phyloP scores from a whole-genome alignment of 2,888 invertebrate genomes.

The Trissolcus brochymenae region DNA sequence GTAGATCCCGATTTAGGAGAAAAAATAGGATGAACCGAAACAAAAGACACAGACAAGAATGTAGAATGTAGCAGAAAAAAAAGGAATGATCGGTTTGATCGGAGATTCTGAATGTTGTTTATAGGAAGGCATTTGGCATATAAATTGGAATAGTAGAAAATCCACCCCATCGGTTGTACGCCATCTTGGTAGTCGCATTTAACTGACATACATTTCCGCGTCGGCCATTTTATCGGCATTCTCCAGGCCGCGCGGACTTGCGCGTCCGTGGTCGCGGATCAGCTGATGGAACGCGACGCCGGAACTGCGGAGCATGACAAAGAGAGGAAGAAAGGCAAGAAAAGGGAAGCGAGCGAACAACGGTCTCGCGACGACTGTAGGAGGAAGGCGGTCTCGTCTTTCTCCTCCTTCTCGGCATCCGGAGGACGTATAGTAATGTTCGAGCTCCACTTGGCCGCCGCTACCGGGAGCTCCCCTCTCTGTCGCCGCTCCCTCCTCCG shows the following conservation, averaged over 20 bases:
- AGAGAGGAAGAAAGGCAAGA: slow-evolving; percentile 45
- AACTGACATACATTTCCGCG: slow-evolving; percentile 63
- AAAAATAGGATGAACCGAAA: no score
- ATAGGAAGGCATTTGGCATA: not conserved
- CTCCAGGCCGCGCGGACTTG: slow-evolving; percentile 49
- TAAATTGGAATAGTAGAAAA: not conserved
- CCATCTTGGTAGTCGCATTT: slow-evolving; percentile 39
- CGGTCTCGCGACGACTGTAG: slow-evolving; percentile 58
- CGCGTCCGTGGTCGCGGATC: slow-evolving; percentile 47
- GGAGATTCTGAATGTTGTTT: not conserved
- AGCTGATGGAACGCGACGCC: slow-evolving; percentile 53
- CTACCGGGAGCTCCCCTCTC: slow-evolving; percentile 65
- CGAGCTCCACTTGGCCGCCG: slow-evolving; percentile 65
- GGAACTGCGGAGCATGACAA: slow-evolving; percentile 50
- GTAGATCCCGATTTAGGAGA: not conserved
- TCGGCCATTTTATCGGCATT: slow-evolving; percentile 70
- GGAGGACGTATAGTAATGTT: slow-evolving; percentile 75
- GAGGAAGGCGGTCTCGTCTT: slow-evolving; percentile 74
- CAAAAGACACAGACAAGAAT: not conserved
- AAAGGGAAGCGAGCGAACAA: slow-evolving; percentile 40
- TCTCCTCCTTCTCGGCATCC: slow-evolving; percentile 73
- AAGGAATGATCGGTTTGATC: not conserved
- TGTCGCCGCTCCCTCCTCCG: slow-evolving; percentile 55
- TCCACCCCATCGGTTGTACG: slow-evolving; percentile 6
- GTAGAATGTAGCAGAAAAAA: not conserved